Conservation (phyloP, 1,140 invertebrate genomes). For the Drosophila pandora region DNA sequence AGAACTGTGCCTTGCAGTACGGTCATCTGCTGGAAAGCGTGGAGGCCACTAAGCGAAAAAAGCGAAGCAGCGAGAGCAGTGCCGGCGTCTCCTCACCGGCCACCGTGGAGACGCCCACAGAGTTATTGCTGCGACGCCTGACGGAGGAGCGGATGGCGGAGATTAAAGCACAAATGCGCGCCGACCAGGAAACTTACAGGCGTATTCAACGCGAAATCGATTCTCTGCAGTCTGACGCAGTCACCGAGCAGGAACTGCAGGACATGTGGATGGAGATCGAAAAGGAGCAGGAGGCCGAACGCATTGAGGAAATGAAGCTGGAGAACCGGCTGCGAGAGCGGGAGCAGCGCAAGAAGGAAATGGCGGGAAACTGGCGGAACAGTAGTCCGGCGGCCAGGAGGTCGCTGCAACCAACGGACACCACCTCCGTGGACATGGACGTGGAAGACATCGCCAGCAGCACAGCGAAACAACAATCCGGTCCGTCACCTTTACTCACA, state of each 20-base stretch:
- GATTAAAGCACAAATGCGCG: constrained; percentile 88
- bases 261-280: constrained; percentile 90
- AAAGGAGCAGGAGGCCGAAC: constrained; percentile 88
- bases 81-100: constrained; percentile 68
- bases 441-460: constrained; percentile 62
- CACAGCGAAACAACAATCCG: constrained; percentile 34
- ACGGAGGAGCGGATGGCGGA: constrained; percentile 91
- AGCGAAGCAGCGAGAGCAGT: constrained; percentile 86
- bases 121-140: constrained; percentile 91
- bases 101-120: constrained; percentile 87
- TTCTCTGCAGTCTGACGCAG: constrained; percentile 84
- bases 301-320: constrained; percentile 87
- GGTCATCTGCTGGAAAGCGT: constrained; percentile 92
- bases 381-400: constrained; percentile 32
- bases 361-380: constrained; percentile 86
- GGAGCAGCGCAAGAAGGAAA: constrained; percentile 87
- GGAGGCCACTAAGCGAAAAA: constrained; percentile 94
- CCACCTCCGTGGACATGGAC: constrained; percentile 80
- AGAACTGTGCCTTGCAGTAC: constrained; percentile 96
- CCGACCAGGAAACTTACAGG: constrained; percentile 89
- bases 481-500: constrained; percentile 90
- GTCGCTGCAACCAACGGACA: constrained; percentile 53
- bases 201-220: constrained; percentile 87
- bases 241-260: constrained; percentile 88
- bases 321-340: constrained; percentile 89